Evolutionary conservation across 2,113 vertebrate species (phyloP), one percentile per base, ranked within the genome.

Genomic region (Acrocephalus arundinaceus): DNA sequence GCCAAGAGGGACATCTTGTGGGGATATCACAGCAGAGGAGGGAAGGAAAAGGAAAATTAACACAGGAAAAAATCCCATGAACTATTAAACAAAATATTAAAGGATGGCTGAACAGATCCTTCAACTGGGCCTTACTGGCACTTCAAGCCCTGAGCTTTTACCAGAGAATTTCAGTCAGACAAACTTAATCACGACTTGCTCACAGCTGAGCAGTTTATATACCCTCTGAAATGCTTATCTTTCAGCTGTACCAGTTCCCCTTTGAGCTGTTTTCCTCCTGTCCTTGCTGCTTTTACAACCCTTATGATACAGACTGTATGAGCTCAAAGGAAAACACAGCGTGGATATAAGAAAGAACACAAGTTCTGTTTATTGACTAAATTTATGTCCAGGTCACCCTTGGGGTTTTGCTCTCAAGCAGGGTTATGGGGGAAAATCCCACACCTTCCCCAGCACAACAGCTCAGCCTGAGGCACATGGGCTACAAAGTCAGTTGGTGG

Each of bases 1-100:
- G 90, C 58, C 1, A 16, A 95, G 90, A 81, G 93, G 87, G 94
- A 92, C 96, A 96, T 54, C 96, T 97, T 93, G 96, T 93, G 96
- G 96, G 89, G 80, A 94, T n/a, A 66, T 15, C 76, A 92, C 57
- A 81, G 90, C 76, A 90, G 57, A 93, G 65, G 45, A 94, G 25
- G 74, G 76, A 66, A 74, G 25, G 30, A 95, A 84, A 88, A 31
- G 66, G 49, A 87, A 91, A 88, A 71, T 24, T 61, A 65, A 23
- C 20, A 58, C 23, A 63, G 46, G 49, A 14, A 46, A 87, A 81
- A 62, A 48, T 16, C 12, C 45, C 35, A 62, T 8, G 3, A 41
- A n/a, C 41, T 77, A 12, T 33, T 24, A 63, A 59, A 49, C 28
- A 80, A 85, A 83, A 58, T 14, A 62, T 10, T 57, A 73, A 78